Base-by-base conservation (phyloP, 2,797 vertebrate species). In the Myotis vivesi region DNA sequence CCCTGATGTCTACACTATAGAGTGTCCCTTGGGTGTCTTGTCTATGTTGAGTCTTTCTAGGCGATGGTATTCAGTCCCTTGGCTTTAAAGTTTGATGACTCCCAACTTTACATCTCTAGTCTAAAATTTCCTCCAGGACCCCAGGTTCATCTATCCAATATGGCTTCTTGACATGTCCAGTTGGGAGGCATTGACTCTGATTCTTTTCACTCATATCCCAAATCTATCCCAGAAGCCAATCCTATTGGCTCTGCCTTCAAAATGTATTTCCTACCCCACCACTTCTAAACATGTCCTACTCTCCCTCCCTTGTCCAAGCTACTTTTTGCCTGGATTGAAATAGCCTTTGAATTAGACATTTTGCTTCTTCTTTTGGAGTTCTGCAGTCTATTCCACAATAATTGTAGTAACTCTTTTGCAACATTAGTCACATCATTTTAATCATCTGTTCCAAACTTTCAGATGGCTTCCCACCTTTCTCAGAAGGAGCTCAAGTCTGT, bases 141-240 rank as follows among this genome's bases (percentile, higher is more conserved):
- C 25, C 6, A 72, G 5, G 4, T 20, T 84, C 36, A 16, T 68
- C 2, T 13, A 49, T 20, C 6, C 12, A 15, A 0, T 19, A 0
- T 19, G 17, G 6, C 6, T 69, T 13, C 12, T 66, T 51, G n/a
- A 3, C 17, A 1, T 64, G 12, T 8, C 5, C 11, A 4, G 3
- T n/a, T 46, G 9, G 68, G 69, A 85, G 51, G 11, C 13, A 2
- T 2, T 7, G 22, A 23, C 9, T 64, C 28, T 75, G 20, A n/a
- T 7, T 53, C 0, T 20, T 36, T 12, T 83, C 25, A 15, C 2
- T 84, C 28, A 17, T 2, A 69, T 19, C 16, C 17, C 28, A 82
- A n/a, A 66, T 59, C 16, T 23, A n/a, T 7, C 6, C 8, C 17
- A 30, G 9, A 30, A 69, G 25, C 13, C 41, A 19, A 13, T 57